Base-by-base conservation (phyloP, 2,797 vertebrate genomes). In the Manis pentadactyla region DNA sequence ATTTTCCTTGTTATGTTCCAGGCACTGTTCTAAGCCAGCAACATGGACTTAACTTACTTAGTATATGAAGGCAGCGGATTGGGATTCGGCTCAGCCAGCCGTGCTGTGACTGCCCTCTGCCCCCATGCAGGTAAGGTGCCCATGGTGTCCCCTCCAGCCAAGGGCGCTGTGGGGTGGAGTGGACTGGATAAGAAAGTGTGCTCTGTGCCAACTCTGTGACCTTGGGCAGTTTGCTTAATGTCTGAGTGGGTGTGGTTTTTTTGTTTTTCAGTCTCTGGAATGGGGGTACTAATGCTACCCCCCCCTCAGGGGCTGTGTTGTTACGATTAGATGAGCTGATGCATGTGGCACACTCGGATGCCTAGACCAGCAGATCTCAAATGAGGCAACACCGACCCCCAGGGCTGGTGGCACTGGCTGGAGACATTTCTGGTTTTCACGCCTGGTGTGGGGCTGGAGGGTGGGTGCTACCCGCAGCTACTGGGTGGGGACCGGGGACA, bases 61-160 rank as follows among this genome's bases (percentile, higher is more conserved):
- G 63, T 71, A 34, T 10, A 27, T n/a, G 39, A 29, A 51, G 18
- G 7, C 37, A 13, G 8, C 68, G 74, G 39, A 5, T 57, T 42
- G 25, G 79, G 49, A 19, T 71, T 49, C 14, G 6, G 5, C 9
- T n/a, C 37, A 4, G 21, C 12, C 2, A 5, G 25, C 39, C 42
- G 7, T 57, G 13, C 1, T 6, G 18, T 31, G 4, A 0, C 25
- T 55, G 31, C 0, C n/a, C n/a, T 31, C 83, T 49, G 49, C 25
- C 55, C 29, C 29, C 25, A 7, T 0, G 21, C 19, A 49, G n/a
- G 39, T 8, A 15, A 68, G 23, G n/a, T 25, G 18, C n/a, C 17
- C 49, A 5, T 1, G 49, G 11, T n/a, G 10, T 23, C 5, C 21
- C 37, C 25, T 51, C 4, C 49, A 46, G 49, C 13, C 0, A 0